Percentiles rank a stretch among this genome's conserved stretches.
phyloP scores from a whole-genome alignment of 2,113 vertebrate genomes.

The Ramphastos sulfuratus region DNA sequence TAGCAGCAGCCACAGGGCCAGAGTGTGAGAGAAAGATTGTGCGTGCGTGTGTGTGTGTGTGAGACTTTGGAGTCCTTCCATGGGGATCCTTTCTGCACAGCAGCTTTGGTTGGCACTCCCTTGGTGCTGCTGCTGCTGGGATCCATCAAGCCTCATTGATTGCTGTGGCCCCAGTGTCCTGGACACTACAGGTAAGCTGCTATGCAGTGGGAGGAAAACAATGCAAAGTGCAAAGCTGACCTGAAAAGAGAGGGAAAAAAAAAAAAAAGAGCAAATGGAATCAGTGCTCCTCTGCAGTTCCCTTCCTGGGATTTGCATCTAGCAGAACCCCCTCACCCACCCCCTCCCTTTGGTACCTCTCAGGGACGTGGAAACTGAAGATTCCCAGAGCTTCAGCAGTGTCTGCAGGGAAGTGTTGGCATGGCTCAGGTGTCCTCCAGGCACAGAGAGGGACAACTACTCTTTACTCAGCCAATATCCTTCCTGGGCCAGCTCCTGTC shows the following conservation, averaged over 20 bases:
- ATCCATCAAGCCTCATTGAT: conserved; percentile 28
- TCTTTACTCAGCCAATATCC: neutral
- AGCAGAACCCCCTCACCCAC: neutral
- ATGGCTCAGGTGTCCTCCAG: conserved; percentile 19
- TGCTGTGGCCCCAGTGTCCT: conserved; percentile 55
- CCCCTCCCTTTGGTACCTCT: conserved; percentile 61
- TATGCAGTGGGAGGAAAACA: conserved; percentile 66
- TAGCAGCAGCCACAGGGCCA: neutral
- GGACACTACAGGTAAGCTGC: conserved; percentile 60
- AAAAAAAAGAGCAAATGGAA: neutral
- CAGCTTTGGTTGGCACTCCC: conserved; percentile 17
- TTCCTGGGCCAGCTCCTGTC: neutral
- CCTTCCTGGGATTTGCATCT: conserved; percentile 3
- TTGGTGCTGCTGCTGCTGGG: conserved; percentile 46
- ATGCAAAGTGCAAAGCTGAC: conserved; percentile 32
- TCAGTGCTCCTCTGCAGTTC: conserved; percentile 26
- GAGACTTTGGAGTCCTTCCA: conserved; percentile 16
- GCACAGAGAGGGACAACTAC: neutral
- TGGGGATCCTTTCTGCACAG: conserved; percentile 15
- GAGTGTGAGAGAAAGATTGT: neutral
- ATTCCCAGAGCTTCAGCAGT: conserved; percentile 33
- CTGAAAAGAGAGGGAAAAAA: neutral
- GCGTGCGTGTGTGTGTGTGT: neutral
- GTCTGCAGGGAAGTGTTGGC: neutral
- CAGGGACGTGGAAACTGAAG: conserved; percentile 74